These are phyloP conservation scores for Chrysina gloriosa DNA, from an alignment of 2,888 invertebrate genomes.

Conservation along the genomic window DNA sequence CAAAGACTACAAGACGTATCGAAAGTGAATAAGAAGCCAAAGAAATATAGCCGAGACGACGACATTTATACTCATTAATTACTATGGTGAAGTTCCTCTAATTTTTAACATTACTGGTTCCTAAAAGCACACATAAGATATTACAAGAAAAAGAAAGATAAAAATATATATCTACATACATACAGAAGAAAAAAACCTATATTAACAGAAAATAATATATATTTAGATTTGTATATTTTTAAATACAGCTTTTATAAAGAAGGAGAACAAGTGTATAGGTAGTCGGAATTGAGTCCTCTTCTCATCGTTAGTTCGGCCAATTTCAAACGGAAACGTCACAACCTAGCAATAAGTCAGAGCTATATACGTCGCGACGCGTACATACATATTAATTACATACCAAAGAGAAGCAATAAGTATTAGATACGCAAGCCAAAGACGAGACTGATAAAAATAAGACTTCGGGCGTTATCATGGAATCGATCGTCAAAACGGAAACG, in stretches of 20 bases:
- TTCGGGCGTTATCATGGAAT: slow-evolving; percentile 1
- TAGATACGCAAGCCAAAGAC: background rate
- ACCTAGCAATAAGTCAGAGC: too few relatives aligned
- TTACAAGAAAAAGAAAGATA: background rate
- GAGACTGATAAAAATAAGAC: background rate
- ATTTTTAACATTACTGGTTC: slow-evolving; percentile 12
- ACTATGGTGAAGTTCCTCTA: slow-evolving; percentile 34
- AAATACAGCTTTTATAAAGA: slow-evolving; percentile 32
- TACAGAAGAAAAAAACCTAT: slow-evolving; percentile 1
- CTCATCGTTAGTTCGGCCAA: too few relatives aligned
- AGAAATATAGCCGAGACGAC: background rate
- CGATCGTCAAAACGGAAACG: slow-evolving; percentile 43
- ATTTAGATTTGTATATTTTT: slow-evolving; percentile 35
- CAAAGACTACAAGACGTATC: too few relatives aligned
- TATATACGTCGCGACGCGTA: too few relatives aligned
- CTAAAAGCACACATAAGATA: slow-evolving; percentile 20
- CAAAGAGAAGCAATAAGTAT: too few relatives aligned
- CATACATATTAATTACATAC: too few relatives aligned
- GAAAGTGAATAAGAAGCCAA: too few relatives aligned
- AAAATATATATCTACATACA: background rate
- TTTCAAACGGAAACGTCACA: too few relatives aligned
- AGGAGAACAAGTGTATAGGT: background rate
- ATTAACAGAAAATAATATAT: slow-evolving; percentile 11
- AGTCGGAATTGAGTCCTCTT: background rate
- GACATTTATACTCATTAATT: background rate